Evolutionary conservation across 37 sponge, comb jelly and placozoan genomes (phyloP).

Genomic region (Spongilla lacustris): DNA sequence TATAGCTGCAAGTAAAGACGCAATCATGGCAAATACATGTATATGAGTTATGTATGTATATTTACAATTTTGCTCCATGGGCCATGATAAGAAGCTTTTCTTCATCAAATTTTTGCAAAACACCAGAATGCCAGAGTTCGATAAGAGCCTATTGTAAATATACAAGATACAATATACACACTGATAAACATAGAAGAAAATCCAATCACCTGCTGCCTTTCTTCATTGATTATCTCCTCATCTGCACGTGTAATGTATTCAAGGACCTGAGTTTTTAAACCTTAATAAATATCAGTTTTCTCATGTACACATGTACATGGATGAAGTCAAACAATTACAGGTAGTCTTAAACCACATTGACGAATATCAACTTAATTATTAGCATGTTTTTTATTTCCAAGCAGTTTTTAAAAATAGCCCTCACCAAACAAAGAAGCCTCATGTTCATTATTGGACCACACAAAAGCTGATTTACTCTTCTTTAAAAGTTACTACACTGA

Average conservation of each 20-base stretch:
- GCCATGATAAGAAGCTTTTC: constrained; percentile 74
- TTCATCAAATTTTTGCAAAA: constrained; percentile 71
- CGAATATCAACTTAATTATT: neutral
- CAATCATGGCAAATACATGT: neutral
- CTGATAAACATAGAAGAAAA: neutral
- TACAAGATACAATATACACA: neutral
- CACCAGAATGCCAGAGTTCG: constrained; percentile 80
- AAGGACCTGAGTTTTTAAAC: constrained; percentile 50
- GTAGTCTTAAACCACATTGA: neutral
- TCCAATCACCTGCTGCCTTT: constrained; percentile 73
- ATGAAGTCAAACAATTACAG: neutral
- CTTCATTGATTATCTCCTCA: constrained; percentile 77
- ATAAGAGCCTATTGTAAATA: constrained; percentile 57
- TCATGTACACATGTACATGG: neutral
- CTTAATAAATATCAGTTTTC: neutral
- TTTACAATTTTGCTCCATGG: constrained; percentile 84
- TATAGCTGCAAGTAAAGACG: constrained; percentile 47
- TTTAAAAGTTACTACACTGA: too few relatives aligned
- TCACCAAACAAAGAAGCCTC: too few relatives aligned
- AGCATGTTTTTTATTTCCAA: neutral
- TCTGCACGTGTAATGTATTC: constrained; percentile 76
- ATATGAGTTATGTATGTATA: neutral
- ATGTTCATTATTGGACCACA: too few relatives aligned
- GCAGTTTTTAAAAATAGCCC: too few relatives aligned
- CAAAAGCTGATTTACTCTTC: too few relatives aligned